Base-by-base conservation (phyloP, 2,113 vertebrate genomes). In the Austrofundulus limnaeus region DNA sequence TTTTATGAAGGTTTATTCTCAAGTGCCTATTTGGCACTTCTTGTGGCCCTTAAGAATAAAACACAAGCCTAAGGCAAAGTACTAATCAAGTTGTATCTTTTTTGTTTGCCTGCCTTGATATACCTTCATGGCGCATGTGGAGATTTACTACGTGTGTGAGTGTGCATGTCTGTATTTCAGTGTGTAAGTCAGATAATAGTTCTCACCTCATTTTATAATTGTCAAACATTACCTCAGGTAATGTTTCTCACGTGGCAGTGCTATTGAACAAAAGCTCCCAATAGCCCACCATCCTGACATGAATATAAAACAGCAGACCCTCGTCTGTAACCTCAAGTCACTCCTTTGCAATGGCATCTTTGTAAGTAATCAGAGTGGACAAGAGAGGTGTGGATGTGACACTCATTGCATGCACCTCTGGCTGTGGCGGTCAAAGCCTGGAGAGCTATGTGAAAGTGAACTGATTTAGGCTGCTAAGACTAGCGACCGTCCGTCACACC, bases 361-460 rank as follows among this genome's bases (percentile, higher is more conserved):
- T 83, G 85, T 86, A 82, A 72, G 80, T 91, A 91, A 93, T 87
- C 77, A 73, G 60, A 89, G 81, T 85, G 72, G 88, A 92, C 89
- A 85, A 70, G 80, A 58, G 72, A 52, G 80, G 54, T 78, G 57
- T 78, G 71, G 61, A 62, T 82, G 80, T 85, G 79, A 88, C 82
- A 80, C 66, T 82, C 74, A 75, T 74, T 77, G 75, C 82, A 72
- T 72, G 67, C 76, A 85, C 82, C 84, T 83, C 72, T 51, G 67
- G 70, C 81, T 68, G 64, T 55, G 47, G 78, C 14, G 13, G 72
- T 64, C 70, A 80, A 20, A 61, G 78, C 77, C 84, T 76, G 77
- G 80, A 79, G 74, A 87, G 78, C 58, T 83, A 72, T 87, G 72
- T 74, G 79, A 89, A 80, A 85, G 84, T 82, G 75, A 86, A 88